Base-by-base conservation (phyloP, 2,797 vertebrate genomes). In the Phylloscopus collybita region DNA sequence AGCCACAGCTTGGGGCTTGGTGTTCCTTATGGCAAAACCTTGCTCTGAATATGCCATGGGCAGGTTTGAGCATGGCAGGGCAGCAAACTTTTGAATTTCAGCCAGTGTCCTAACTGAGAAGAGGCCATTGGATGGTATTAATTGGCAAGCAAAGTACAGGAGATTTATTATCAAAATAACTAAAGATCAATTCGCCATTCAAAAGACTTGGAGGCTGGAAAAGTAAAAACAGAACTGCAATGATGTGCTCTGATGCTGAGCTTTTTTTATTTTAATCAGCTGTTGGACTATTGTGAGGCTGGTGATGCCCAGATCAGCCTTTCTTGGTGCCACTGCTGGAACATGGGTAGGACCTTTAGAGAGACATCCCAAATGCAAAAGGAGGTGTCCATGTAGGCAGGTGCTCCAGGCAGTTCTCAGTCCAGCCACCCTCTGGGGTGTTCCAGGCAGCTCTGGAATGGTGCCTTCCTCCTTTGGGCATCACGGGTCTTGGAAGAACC, bases 41-140 rank as follows among this genome's bases (percentile, higher is more conserved):
- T 6, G 3, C 53, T 50, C 32, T 1, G 1, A 70, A 34, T 1
- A 1, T 40, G 67, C 44, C 20, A 5, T 1, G 1, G 70, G 29
- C 32, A 70, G 47, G 13, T 70, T 49, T 42, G 42, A 74, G 47
- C 16, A 15, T 3, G 47, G 61, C 51, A 49, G 42, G 40, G 47
- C 71, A 80, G 32, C 29, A 44, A 44, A 44, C 10, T 49, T 69
- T 1, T 44, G 22, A 13, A 78, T 94, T 82, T 76, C 6, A 3
- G 16, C 40, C 60, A 70, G 17, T 23, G 44, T 26, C 32, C 18
- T 64, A 49, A 70, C 3, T 34, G n/a, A 36, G 29, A 71, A 34
- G 47, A 69, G 21, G 29, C 13, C 20, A 40, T 32, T 71, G 64
- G 45, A 32, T 82, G 21, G 38, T 53, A 19, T 44, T 69, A 50